These are phyloP conservation scores for Rhodeus uyekii DNA, from an alignment of 2,797 vertebrate genomes.

Conservation along the genomic window DNA sequence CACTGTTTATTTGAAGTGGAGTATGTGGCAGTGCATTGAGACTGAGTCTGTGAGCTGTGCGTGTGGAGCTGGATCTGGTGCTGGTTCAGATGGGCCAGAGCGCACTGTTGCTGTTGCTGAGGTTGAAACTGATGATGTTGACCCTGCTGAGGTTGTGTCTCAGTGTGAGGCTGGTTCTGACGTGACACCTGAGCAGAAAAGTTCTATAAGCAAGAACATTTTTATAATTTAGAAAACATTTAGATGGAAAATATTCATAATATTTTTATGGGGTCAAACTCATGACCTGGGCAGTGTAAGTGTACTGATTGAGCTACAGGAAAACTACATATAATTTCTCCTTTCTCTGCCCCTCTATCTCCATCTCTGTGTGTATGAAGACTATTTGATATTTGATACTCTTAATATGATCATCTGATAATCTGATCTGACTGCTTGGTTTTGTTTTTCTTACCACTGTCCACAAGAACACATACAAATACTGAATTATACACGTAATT, in stretches of 20 bases:
- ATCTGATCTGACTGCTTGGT: conserved; percentile 61
- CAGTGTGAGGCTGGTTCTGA: conserved; percentile 79
- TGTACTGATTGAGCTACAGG: too few species aligned
- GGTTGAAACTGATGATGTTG: conserved; percentile 86
- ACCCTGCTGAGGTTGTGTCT: conserved; percentile 74
- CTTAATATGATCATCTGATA: conserved; percentile 67
- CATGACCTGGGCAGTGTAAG: too few species aligned
- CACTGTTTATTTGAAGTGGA: conserved; percentile 74
- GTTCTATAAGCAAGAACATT: conserved; percentile 65
- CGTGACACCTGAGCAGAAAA: conserved; percentile 84
- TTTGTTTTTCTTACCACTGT: conserved; percentile 49
- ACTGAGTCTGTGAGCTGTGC: conserved; percentile 61
- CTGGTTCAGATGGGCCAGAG: conserved; percentile 65
- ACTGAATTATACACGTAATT: neutral
- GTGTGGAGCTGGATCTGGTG: conserved; percentile 41
- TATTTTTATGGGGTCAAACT: too few species aligned
- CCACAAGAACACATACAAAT: conserved; percentile 34
- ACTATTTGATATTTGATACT: conserved; percentile 62
- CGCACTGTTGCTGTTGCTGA: conserved; percentile 85
- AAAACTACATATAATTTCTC: too few species aligned
- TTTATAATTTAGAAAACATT: conserved; percentile 10
- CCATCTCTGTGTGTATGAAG: conserved; percentile 1
- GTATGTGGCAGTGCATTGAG: conserved; percentile 69
- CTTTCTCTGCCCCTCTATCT: neutral
- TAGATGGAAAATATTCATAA: neutral